Conservation (phyloP, 2,113 vertebrate genomes). For the Dicrurus megarhynchus region DNA sequence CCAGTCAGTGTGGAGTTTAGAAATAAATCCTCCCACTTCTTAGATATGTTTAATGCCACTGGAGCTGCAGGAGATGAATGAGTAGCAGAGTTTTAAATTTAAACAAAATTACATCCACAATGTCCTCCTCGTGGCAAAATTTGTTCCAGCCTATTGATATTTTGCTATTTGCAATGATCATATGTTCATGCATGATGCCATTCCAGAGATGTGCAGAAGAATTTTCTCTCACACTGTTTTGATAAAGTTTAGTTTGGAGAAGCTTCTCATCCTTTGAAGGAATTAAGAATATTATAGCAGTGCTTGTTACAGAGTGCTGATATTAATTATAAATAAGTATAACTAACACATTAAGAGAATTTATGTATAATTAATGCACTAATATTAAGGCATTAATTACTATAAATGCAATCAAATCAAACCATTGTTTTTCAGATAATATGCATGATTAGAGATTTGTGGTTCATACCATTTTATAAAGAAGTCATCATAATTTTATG, state of each 20-base stretch:
- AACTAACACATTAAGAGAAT: neutral
- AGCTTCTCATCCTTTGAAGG: neutral
- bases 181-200: neutral
- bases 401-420: neutral
- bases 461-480: neutral
- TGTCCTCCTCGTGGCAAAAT: neutral
- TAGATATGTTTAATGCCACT: neutral
- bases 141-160: neutral
- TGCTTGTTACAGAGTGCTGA: neutral
- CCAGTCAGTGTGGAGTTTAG: neutral
- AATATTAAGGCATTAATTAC: neutral
- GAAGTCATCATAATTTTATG: neutral
- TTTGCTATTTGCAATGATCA: neutral
- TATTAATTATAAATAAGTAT: neutral
- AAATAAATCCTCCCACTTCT: neutral
- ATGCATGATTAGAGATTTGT: neutral
- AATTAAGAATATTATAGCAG: neutral
- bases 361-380: neutral
- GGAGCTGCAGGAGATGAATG: neutral
- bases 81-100: neutral
- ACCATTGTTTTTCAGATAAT: neutral
- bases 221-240: neutral
- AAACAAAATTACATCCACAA: neutral
- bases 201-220: neutral
- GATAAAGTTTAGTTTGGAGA: neutral